These are phyloP conservation scores for Camptogramma bilineatum DNA, from an alignment of 2,888 invertebrate species.

Conservation along the genomic window DNA sequence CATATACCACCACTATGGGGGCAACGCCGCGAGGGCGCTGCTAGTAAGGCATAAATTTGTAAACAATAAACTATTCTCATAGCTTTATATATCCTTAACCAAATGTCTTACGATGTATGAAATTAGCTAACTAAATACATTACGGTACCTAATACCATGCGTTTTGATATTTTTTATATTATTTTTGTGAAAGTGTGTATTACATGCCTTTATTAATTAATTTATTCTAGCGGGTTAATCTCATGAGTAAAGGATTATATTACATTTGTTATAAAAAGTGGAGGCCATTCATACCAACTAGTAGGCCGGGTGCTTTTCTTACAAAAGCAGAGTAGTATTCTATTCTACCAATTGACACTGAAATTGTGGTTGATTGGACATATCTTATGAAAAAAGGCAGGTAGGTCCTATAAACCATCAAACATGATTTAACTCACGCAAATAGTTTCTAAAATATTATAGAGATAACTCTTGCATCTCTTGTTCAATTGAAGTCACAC, in stretches of 20 bases:
- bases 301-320: conserved; percentile 22
- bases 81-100: conserved; percentile 10
- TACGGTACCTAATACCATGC: conserved; percentile 24
- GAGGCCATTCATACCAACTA: conserved; percentile 17
- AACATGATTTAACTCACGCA: conserved; percentile 26
- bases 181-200: conserved; percentile 20
- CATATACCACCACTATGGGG: too few species aligned
- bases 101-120: conserved; percentile 23
- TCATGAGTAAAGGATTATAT: conserved; percentile 31
- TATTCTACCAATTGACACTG: conserved; percentile 21
- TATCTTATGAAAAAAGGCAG: conserved; percentile 20
- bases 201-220: conserved; percentile 15
- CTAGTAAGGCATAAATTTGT: conserved; percentile 4
- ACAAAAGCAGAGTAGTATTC: conserved; percentile 12
- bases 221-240: conserved; percentile 24
- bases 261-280: conserved; percentile 14
- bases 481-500: conserved; percentile 57
- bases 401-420: conserved; percentile 25
- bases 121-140: conserved; percentile 25
- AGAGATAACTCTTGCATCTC: conserved; percentile 50
- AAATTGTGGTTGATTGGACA: conserved; percentile 12
- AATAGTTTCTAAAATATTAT: conserved; percentile 31
- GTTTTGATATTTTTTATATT: conserved; percentile 13
- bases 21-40: too few species aligned
- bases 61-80: conserved; percentile 11